These are phyloP conservation scores for Lacanobia oleracea DNA, from an alignment of 2,888 invertebrate species.

Conservation along the genomic window DNA sequence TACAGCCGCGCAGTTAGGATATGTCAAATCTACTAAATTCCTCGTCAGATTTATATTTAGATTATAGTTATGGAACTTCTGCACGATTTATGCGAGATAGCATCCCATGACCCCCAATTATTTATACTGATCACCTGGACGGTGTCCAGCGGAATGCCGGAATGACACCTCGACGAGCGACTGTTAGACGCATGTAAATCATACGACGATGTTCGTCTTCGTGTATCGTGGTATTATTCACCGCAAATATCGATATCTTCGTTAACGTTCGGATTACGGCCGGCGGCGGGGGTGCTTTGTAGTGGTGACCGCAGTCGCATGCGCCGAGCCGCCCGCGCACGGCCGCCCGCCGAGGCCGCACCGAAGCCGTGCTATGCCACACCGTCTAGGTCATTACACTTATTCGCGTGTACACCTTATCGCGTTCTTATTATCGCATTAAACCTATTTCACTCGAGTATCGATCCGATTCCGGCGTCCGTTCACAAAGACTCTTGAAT, in stretches of 20 bases:
- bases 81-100: conserved; percentile 54
- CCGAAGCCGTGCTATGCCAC: conserved; percentile 85
- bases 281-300: conserved; percentile 81
- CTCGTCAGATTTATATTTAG: conserved; percentile 43
- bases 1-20: conserved; percentile 14
- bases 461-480: conserved; percentile 84
- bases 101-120: conserved; percentile 69
- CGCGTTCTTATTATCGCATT: conserved; percentile 88
- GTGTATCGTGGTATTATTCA: conserved; percentile 81
- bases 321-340: conserved; percentile 86
- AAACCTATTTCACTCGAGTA: conserved; percentile 87
- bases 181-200: conserved; percentile 74
- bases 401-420: conserved; percentile 89
- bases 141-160: conserved; percentile 83
- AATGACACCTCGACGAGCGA: conserved; percentile 73
- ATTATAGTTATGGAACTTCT: conserved; percentile 45
- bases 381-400: conserved; percentile 87
- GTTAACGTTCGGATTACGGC: conserved; percentile 86
- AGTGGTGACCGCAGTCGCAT: conserved; percentile 86
- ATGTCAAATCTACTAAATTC: conserved; percentile 22
- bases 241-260: conserved; percentile 89
- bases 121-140: conserved; percentile 83
- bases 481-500: conserved; percentile 81
- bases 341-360: conserved; percentile 83
- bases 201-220: conserved; percentile 72